Base-by-base conservation (phyloP, 2,797 vertebrate genomes). In the Hephaestus fuliginosus region DNA sequence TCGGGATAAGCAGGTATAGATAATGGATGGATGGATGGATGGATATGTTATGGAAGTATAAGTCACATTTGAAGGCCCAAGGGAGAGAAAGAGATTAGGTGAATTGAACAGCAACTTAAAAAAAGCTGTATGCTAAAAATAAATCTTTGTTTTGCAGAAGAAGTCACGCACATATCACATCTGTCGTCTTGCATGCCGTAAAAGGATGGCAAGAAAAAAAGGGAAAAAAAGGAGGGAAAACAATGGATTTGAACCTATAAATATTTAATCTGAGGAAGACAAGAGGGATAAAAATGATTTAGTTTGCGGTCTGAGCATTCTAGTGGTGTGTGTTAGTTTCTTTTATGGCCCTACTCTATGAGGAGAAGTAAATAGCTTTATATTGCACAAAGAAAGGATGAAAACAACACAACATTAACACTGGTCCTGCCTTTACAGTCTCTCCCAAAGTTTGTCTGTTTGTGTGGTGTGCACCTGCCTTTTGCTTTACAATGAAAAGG, bases 191-290 rank as follows among this genome's bases (percentile, higher is more conserved):
- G 11, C 22, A 43, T 4, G 30, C 20, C 62, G 33, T 52, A 71
- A 30, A 80, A 60, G 9, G 39, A 67, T 22, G 12, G 11, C 0
- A 14, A 55, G 20, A n/a, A 67, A 30, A 33, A 13, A 44, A 46
- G 17, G 11, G 2, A 10, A 3, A 4, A 30, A 2, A 53, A 18
- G 58, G 64, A 58, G 51, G 49, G 46, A 83, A 73, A 80, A 88
- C 78, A 90, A 83, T 75, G 76, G 71, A 64, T 1, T 5, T 44
- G 25, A 0, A n/a, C 49, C 67, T 10, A 78, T 84, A 10, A 80
- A 88, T 89, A 64, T 68, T 88, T 86, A 66, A 87, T 72, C 58
- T 53, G 28, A 30, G 57, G 51, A 48, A 62, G 48, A 64, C 52
- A 76, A 60, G 53, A 33, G 46, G 70, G 72, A 65, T 61, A n/a